phyloP scores from a whole-genome alignment of 2,888 invertebrate species.

The Pachycephus smyrnensis region DNA sequence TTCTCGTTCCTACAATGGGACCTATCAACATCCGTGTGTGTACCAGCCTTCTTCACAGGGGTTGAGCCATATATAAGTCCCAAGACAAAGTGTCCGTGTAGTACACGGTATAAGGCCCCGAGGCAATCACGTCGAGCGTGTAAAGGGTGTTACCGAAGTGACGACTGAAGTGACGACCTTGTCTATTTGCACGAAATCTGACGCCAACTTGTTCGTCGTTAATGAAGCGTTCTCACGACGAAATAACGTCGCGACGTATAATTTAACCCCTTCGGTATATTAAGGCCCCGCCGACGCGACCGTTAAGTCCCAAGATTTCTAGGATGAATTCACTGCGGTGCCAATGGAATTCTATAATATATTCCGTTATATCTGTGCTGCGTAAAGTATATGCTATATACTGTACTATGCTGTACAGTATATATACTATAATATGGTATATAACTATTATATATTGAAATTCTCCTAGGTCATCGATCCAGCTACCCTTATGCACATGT shows the following conservation, averaged over 20 bases:
- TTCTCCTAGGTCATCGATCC: neutral
- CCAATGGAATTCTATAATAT: neutral
- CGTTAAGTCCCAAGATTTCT: neutral
- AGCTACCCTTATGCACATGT: neutral
- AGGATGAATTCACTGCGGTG: neutral
- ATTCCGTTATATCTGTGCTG: neutral
- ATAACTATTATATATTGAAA: neutral
- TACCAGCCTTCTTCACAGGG: neutral
- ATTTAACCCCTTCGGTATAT: neutral
- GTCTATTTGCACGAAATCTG: neutral
- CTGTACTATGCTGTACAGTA: neutral
- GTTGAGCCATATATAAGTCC: neutral
- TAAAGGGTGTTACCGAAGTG: neutral
- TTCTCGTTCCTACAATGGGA: neutral
- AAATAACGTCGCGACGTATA: neutral
- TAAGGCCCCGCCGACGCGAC: neutral
- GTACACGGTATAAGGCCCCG: neutral
- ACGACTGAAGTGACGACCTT: neutral
- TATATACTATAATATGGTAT: neutral
- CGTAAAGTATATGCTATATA: neutral
- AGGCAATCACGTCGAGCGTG: neutral
- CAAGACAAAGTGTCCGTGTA: slow-evolving; percentile 4
- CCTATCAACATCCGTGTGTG: neutral
- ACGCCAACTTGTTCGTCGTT: neutral
- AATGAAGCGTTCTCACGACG: neutral